These are phyloP conservation scores for Frieseomelitta varia DNA, from an alignment of 1,140 invertebrate species.

Conservation along the genomic window DNA sequence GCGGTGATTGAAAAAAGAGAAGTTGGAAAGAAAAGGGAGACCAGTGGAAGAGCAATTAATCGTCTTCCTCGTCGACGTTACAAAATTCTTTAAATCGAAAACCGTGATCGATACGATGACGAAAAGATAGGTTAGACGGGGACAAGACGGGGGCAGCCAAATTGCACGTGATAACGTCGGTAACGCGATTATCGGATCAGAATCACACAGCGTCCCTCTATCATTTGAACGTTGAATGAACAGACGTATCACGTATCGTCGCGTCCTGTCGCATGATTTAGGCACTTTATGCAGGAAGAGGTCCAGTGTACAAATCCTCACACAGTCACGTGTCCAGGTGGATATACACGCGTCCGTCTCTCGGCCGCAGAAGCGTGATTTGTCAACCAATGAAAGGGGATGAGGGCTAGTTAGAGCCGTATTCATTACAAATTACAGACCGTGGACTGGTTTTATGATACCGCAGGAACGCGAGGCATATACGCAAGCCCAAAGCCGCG, in stretches of 20 bases:
- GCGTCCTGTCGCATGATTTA: slow-evolving; percentile 57
- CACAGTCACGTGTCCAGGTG: slow-evolving; percentile 41
- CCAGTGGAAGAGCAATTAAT: too few relatives aligned
- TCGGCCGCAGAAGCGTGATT: slow-evolving; percentile 53
- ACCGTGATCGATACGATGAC: too few relatives aligned
- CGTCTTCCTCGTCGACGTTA: too few relatives aligned
- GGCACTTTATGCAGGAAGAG: slow-evolving; percentile 24
- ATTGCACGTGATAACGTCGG: slow-evolving; percentile 21
- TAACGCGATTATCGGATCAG: slow-evolving; percentile 63
- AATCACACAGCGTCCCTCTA: slow-evolving; percentile 47
- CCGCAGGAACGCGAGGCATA: slow-evolving; percentile 63
- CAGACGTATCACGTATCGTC: slow-evolving; percentile 53
- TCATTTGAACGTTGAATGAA: slow-evolving; percentile 55
- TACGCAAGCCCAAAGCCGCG: slow-evolving; percentile 24
- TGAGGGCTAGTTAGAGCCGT: slow-evolving; percentile 70
- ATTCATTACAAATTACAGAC: slow-evolving; percentile 74
- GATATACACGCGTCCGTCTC: slow-evolving; percentile 30
- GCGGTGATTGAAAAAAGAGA: too few relatives aligned
- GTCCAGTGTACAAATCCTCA: slow-evolving; percentile 35
- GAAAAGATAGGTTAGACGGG: neutral
- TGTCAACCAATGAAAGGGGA: slow-evolving; percentile 50
- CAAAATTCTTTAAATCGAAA: too few relatives aligned
- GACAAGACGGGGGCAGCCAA: too few relatives aligned
- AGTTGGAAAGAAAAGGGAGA: too few relatives aligned
- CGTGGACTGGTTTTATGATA: slow-evolving; percentile 67